Base-by-base conservation (phyloP, 2,113 vertebrate genomes). In the Ursus arctos region DNA sequence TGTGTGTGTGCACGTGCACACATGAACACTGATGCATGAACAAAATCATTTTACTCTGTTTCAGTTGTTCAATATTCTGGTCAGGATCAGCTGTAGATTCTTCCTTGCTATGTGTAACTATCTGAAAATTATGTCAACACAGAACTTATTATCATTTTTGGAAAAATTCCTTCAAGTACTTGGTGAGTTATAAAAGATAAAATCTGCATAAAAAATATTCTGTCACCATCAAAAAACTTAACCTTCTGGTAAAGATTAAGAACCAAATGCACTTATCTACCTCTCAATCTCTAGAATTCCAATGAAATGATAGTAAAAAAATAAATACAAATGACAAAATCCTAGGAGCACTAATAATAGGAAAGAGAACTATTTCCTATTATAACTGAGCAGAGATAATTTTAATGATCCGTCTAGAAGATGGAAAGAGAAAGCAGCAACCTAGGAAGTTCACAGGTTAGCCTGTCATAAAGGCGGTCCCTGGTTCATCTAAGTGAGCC, bases 41-140 rank as follows among this genome's bases (percentile, higher is more conserved):
- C 10, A 82, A 67, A 85, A 72, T 94, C n/a, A 83, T 89, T 96
- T 97, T 51, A 87, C 24, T 89, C 24, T 84, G 22, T 55, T 94
- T 95, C 4, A 55, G n/a, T n/a, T 85, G 15, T 59, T 93, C 90
- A 72, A 63, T 92, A 96, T 63, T 97, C 87, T 16, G 26, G 4
- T 94, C 80, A 86, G 74, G 33, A 96, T 86, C 59, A 92, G 28
- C 28, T 88, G 1, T 55, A 94, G 74, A 80, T 91, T 74, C 72
- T 95, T 57, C 86, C 74, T 88, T 92, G 55, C 40, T 86, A 33
- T 74, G 7, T 87, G 79, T 92, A 91, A 96, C 88, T 96, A 92
- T 86, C 71, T 92, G 59, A 96, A 96, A 97, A 96, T 87, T 95
- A 83, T 83, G 59, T 96, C 61, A 97, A 93, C 79, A 74, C 13